Conservation (phyloP, 2,888 invertebrate genomes). For the Catocala nupta region DNA sequence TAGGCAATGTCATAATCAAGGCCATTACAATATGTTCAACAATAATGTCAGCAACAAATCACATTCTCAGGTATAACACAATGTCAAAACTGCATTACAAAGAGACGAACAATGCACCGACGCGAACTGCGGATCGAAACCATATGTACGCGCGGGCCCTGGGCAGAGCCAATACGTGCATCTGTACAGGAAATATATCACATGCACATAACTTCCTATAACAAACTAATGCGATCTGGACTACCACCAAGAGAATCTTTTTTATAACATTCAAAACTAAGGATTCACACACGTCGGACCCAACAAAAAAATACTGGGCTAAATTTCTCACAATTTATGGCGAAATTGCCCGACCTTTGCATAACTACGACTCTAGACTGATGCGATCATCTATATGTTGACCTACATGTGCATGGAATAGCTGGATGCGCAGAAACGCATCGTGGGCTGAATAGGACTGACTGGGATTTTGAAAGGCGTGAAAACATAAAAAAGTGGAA, state of each 20-base stretch:
- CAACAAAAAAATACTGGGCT: slow-evolving; percentile 63
- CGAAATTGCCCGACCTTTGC: slow-evolving; percentile 72
- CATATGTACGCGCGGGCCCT: slow-evolving; percentile 39
- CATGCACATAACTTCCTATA: slow-evolving; percentile 61
- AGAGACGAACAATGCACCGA: slow-evolving; percentile 39
- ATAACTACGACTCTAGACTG: slow-evolving; percentile 55
- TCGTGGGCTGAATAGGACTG: slow-evolving; percentile 62
- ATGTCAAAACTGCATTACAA: slow-evolving; percentile 28
- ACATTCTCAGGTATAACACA: slow-evolving; percentile 19
- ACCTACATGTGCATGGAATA: slow-evolving; percentile 59
- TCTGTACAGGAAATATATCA: slow-evolving; percentile 69
- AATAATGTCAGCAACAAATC: slow-evolving; percentile 32
- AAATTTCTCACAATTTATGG: slow-evolving; percentile 61
- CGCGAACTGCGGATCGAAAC: slow-evolving; percentile 44
- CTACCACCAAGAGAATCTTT: slow-evolving; percentile 76
- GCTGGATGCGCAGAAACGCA: slow-evolving; percentile 74
- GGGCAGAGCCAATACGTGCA: slow-evolving; percentile 52
- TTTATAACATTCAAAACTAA: slow-evolving; percentile 58
- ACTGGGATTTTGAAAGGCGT: slow-evolving; percentile 71
- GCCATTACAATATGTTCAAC: slow-evolving; percentile 66
- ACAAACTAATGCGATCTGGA: slow-evolving; percentile 61
- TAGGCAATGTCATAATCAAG: slow-evolving; percentile 79
- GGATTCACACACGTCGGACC: slow-evolving; percentile 71
- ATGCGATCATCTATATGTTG: slow-evolving; percentile 46
- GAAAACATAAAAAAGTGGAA: slow-evolving; percentile 77